Evolutionary conservation across 2,113 vertebrate genomes (phyloP).

Genomic region (Dromaius novaehollandiae): DNA sequence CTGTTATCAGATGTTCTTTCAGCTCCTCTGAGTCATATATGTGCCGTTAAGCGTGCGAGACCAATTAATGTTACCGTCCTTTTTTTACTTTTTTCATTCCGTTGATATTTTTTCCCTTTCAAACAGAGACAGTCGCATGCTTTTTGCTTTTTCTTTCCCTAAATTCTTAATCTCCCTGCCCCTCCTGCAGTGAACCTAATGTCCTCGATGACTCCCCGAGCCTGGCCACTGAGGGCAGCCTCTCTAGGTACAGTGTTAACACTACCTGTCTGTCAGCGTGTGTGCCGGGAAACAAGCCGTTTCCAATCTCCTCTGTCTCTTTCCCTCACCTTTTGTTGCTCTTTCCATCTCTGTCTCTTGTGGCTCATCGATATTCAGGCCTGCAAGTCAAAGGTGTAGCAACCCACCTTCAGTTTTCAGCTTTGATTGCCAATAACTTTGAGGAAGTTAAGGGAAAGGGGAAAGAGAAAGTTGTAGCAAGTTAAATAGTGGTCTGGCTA

Average conservation of each 20-base stretch:
- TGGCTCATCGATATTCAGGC: conserved; percentile 77
- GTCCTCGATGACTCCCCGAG: conserved; percentile 99
- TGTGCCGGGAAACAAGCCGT: conserved; percentile 86
- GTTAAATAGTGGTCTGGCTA: background rate
- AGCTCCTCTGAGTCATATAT: conserved; percentile 64
- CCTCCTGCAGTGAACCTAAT: conserved; percentile 99
- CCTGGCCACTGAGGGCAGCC: conserved; percentile 97
- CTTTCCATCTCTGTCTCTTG: conserved; percentile 74
- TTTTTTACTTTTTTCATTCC: conserved; percentile 75
- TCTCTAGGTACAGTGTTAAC: conserved; percentile 99
- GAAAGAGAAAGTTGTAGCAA: background rate
- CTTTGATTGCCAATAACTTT: conserved; percentile 37
- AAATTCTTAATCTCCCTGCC: conserved; percentile 92
- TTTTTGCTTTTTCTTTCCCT: conserved; percentile 85
- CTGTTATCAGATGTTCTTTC: conserved; percentile 62
- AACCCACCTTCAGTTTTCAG: conserved; percentile 70
- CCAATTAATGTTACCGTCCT: conserved; percentile 73
- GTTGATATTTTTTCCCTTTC: conserved; percentile 72
- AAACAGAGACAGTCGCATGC: conserved; percentile 79
- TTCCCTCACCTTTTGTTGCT: conserved; percentile 61
- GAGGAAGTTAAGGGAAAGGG: background rate
- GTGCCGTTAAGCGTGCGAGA: conserved; percentile 72
- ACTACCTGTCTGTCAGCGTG: conserved; percentile 86
- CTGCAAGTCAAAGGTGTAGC: conserved; percentile 83
- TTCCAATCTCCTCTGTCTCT: conserved; percentile 72